These are phyloP conservation scores for Hypercompe scribonia DNA, from an alignment of 2,888 invertebrate genomes.

Conservation along the genomic window DNA sequence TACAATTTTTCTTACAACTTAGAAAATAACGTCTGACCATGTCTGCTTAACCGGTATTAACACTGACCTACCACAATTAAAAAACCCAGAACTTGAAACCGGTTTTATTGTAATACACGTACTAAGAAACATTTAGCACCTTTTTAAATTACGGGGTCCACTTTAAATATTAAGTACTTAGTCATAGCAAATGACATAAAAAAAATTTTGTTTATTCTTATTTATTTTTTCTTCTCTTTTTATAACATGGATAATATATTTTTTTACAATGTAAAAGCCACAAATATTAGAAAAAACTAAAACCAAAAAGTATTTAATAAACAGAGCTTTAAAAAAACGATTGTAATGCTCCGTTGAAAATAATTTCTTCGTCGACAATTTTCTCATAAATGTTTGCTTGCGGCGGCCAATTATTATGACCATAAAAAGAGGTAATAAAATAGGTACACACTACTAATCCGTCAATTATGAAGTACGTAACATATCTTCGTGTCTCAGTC, in stretches of 20 bases:
- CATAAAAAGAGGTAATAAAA: slow-evolving; percentile 43
- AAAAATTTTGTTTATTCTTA: background rate
- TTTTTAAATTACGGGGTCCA: background rate
- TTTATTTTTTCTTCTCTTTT: background rate
- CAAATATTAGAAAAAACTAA: background rate
- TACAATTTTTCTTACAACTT: slow-evolving; percentile 12
- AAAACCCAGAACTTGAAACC: slow-evolving; percentile 30
- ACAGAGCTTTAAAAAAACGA: slow-evolving; percentile 1
- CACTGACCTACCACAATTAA: slow-evolving; percentile 46
- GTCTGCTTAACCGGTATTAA: slow-evolving; percentile 23
- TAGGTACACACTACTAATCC: slow-evolving; percentile 48
- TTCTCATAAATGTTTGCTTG: slow-evolving; percentile 26
- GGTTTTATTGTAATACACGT: slow-evolving; percentile 32
- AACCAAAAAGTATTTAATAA: background rate
- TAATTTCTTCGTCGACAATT: slow-evolving; percentile 14
- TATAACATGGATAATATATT: background rate
- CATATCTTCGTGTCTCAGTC: slow-evolving; percentile 56
- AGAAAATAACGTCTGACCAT: slow-evolving; percentile 34
- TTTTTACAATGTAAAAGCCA: background rate
- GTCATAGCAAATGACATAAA: background rate
- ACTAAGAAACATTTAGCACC: background rate
- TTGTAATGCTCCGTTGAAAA: slow-evolving; percentile 1
- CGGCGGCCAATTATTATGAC: slow-evolving; percentile 24
- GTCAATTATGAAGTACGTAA: slow-evolving; percentile 50
- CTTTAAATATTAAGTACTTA: background rate